Conservation (phyloP, 2,888 invertebrate species). For the Mimumesa dahlbomi region DNA sequence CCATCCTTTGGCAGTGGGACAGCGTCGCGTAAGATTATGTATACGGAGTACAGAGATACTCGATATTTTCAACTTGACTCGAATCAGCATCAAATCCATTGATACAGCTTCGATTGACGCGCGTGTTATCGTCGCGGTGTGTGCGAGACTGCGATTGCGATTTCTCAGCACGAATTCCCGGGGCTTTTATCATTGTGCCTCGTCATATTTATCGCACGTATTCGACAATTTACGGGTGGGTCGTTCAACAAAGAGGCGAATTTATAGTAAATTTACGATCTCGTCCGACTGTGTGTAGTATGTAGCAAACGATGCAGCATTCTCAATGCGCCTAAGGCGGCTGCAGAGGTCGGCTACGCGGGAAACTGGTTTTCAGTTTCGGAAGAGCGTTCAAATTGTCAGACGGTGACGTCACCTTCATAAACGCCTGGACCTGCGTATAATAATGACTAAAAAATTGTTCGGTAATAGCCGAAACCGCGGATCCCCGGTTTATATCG, state of each 20-base stretch:
- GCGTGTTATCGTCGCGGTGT: too few species aligned
- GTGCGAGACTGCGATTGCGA: background rate
- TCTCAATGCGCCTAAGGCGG: conserved; percentile 47
- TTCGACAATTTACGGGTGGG: conserved; percentile 25
- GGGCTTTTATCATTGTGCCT: conserved; percentile 11
- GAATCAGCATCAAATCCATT: too few species aligned
- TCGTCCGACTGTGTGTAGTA: conserved; percentile 11
- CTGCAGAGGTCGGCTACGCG: conserved; percentile 45
- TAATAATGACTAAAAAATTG: conserved; percentile 61
- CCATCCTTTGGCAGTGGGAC: too few species aligned
- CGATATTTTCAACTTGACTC: too few species aligned
- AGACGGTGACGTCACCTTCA: conserved; percentile 75
- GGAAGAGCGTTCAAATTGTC: conserved; percentile 74
- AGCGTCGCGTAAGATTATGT: too few species aligned
- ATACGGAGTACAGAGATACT: too few species aligned
- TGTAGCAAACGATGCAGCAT: conserved; percentile 13
- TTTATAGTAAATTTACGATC: conserved; percentile 46
- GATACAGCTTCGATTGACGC: too few species aligned
- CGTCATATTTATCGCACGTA: conserved; percentile 12
- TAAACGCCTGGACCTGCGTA: conserved; percentile 48
- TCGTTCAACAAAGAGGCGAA: conserved; percentile 15
- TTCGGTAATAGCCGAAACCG: background rate
- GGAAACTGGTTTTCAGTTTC: conserved; percentile 76
- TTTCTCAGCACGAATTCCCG: conserved; percentile 5
- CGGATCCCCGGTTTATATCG: conserved; percentile 31